phyloP scores from a whole-genome alignment of 2,797 vertebrate genomes.

The Diplodus puntazzo region DNA sequence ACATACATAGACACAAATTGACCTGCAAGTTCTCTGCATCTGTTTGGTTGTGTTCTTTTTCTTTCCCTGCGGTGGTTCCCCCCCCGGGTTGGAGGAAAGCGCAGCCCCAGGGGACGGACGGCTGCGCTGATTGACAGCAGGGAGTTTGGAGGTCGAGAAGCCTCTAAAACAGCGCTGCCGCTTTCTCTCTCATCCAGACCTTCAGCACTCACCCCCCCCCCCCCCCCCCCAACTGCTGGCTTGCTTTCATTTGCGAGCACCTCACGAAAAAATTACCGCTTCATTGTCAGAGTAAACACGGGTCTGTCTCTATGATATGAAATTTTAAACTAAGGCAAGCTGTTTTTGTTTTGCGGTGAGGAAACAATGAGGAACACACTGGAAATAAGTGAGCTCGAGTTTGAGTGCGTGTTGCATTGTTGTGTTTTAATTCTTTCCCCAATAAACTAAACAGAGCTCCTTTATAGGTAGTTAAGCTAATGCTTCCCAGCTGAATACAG shows the following conservation, averaged over 20 bases:
- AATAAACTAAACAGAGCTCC: slow-evolving; percentile 69
- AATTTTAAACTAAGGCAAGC: slow-evolving; percentile 55
- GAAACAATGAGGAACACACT: slow-evolving; percentile 54
- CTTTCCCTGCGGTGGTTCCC: slow-evolving; percentile 54
- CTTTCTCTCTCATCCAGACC: slow-evolving; percentile 71
- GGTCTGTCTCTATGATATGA: slow-evolving; percentile 48
- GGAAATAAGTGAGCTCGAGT: slow-evolving; percentile 44
- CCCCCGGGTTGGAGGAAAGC: slow-evolving; percentile 73
- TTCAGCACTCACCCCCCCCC: slow-evolving; percentile 62
- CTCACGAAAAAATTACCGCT: slow-evolving; percentile 27
- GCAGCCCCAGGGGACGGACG: slow-evolving; percentile 79
- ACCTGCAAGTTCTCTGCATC: slow-evolving; percentile 77
- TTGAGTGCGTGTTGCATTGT: slow-evolving; percentile 39
- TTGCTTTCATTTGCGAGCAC: slow-evolving; percentile 63
- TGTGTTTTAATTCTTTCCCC: slow-evolving; percentile 69
- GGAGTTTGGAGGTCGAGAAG: slow-evolving; percentile 86
- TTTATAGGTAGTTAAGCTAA: slow-evolving; percentile 74
- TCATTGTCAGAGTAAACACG: slow-evolving; percentile 33
- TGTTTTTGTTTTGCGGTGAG: slow-evolving; percentile 50
- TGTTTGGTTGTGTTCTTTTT: slow-evolving; percentile 77
- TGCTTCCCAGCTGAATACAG: slow-evolving; percentile 74
- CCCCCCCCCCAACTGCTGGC: slow-evolving; percentile 53
- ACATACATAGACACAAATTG: slow-evolving; percentile 61
- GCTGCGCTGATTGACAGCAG: slow-evolving; percentile 87
- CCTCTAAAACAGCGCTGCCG: slow-evolving; percentile 79